These are phyloP conservation scores for Rosalia funebris DNA, from an alignment of 2,888 invertebrate species.

Conservation along the genomic window DNA sequence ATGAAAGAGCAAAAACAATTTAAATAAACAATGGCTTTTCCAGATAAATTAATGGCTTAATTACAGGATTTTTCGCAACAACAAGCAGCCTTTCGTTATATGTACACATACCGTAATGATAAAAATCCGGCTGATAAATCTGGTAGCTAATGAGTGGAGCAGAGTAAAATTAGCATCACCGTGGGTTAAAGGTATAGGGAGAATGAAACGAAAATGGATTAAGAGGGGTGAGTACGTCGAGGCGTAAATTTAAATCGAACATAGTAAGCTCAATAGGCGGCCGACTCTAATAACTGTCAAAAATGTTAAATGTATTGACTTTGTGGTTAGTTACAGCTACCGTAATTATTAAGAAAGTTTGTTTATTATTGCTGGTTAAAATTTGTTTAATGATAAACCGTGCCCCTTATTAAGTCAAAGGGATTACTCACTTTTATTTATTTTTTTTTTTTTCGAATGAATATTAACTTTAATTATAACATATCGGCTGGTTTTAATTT, in stretches of 20 bases:
- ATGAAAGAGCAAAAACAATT: neutral
- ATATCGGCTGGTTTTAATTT: no score
- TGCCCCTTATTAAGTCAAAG: no score
- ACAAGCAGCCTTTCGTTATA: neutral
- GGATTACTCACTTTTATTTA: no score
- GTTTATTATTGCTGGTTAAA: no score
- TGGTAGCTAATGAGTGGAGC: constrained; percentile 34
- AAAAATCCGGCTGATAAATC: constrained; percentile 37
- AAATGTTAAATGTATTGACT: constrained; percentile 39
- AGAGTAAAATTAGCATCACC: constrained; percentile 39
- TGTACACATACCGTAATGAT: constrained; percentile 37
- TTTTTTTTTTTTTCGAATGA: no score
- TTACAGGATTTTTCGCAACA: constrained; percentile 13
- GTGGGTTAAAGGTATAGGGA: constrained; percentile 2
- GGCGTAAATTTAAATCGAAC: constrained; percentile 39
- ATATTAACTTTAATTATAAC: no score
- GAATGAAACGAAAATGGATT: constrained; percentile 22
- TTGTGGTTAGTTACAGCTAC: constrained; percentile 36
- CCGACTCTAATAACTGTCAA: constrained; percentile 39
- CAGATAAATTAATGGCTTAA: constrained; percentile 27
- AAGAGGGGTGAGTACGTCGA: constrained; percentile 29
- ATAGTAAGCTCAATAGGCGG: constrained; percentile 33
- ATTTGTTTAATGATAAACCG: no score
- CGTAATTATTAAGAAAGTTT: no score
- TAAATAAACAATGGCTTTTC: neutral